Percentiles rank a stretch among this genome's conserved stretches.
phyloP scores from a whole-genome alignment of 1,140 invertebrate genomes.

The Sitodiplosis mosellana region DNA sequence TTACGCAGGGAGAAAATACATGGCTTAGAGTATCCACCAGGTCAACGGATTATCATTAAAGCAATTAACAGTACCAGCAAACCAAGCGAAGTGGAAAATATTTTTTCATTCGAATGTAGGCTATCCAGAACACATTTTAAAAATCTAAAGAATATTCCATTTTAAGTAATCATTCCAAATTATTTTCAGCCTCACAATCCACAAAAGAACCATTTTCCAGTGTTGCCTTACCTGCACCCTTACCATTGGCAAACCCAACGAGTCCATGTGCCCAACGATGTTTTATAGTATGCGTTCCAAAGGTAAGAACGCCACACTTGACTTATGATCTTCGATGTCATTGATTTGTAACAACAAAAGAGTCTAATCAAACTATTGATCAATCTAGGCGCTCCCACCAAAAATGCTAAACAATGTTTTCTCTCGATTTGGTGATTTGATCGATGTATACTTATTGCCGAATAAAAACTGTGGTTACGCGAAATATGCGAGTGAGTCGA shows the following conservation, averaged over 20 bases:
- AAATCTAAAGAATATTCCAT: no score
- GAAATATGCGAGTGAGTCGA: conserved; percentile 60
- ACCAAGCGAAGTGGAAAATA: background rate
- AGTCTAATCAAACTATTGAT: background rate
- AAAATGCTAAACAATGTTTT: conserved; percentile 75
- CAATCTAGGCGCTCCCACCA: conserved; percentile 53
- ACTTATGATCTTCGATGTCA: no score
- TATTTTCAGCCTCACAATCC: background rate
- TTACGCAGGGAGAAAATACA: conserved; percentile 53
- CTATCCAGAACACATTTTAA: background rate
- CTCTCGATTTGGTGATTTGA: conserved; percentile 80
- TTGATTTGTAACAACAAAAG: background rate
- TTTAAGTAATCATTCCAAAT: no score
- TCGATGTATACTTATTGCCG: conserved; percentile 74
- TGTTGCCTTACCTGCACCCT: conserved; percentile 47
- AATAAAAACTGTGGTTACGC: conserved; percentile 86
- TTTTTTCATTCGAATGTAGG: conserved; percentile 1
- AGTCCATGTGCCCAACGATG: conserved; percentile 26
- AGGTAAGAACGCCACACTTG: conserved; percentile 1
- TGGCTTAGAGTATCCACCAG: conserved; percentile 74
- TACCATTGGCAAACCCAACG: conserved; percentile 55
- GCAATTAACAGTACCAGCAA: conserved; percentile 23
- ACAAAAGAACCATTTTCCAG: conserved; percentile 30
- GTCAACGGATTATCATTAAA: conserved; percentile 59
- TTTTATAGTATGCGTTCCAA: conserved; percentile 15